Conservation (phyloP, 2,888 invertebrate genomes). For the Xanthia icteritia region DNA sequence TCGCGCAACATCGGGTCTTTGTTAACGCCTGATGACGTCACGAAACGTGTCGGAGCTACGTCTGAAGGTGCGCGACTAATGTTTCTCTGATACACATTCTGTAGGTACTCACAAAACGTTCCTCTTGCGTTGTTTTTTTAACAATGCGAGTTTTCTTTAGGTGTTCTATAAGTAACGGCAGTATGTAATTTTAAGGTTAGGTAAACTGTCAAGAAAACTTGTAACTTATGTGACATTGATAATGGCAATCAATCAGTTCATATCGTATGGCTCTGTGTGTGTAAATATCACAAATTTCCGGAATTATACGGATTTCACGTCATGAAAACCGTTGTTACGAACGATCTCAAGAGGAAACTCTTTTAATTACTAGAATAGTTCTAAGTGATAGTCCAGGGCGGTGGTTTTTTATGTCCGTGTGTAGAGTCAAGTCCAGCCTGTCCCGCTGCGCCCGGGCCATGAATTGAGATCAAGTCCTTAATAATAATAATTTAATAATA, state of each 20-base stretch:
- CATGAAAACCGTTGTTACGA: slow-evolving; percentile 1
- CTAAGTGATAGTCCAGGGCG: too few species aligned
- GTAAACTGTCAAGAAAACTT: neutral
- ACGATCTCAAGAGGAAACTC: too few species aligned
- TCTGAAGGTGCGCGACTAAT: neutral
- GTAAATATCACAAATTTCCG: neutral
- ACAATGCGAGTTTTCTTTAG: neutral
- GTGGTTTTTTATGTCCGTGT: too few species aligned
- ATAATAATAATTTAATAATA: too few species aligned
- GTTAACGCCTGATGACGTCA: neutral
- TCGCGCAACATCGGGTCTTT: slow-evolving; percentile 1
- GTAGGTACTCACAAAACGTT: neutral
- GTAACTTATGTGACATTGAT: neutral
- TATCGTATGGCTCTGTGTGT: too few species aligned
- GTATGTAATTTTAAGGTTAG: too few species aligned
- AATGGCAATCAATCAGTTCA: neutral
- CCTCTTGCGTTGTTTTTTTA: neutral
- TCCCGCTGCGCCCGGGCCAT: neutral
- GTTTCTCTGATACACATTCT: slow-evolving; percentile 4
- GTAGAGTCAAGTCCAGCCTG: too few species aligned
- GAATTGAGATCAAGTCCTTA: neutral
- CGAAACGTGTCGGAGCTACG: too few species aligned
- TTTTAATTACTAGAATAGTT: too few species aligned
- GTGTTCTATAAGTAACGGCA: neutral
- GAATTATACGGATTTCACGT: neutral